Evolutionary conservation across 2,888 invertebrate species (phyloP).

Genomic region (Lomographa bimaculata): DNA sequence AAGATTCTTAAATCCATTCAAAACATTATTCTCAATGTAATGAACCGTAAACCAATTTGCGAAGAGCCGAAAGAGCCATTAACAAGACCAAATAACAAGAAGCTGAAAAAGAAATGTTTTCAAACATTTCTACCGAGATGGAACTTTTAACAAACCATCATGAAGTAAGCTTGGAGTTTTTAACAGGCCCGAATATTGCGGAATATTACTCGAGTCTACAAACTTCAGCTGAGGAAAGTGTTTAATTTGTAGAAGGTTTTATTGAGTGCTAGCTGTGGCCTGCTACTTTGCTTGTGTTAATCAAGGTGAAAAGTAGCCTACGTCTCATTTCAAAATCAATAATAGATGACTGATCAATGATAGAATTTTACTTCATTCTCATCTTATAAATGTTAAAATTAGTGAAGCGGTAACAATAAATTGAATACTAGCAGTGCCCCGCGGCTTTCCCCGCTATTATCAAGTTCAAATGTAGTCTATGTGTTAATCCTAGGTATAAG

Average conservation of each 20-base stretch:
- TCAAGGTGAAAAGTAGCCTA: no score
- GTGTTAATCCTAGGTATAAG: no score
- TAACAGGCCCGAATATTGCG: conserved; percentile 13
- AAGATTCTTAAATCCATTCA: background rate
- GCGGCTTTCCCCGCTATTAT: no score
- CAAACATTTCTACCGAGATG: conserved; percentile 7
- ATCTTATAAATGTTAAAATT: no score
- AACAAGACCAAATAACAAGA: conserved; percentile 14
- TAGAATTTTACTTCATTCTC: no score
- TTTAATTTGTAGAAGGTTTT: conserved; percentile 5
- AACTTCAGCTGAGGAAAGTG: conserved; percentile 3
- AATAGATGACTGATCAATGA: no score
- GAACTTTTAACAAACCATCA: conserved; percentile 19
- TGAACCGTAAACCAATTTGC: conserved; percentile 13
- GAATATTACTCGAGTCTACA: conserved; percentile 6
- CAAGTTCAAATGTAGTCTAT: no score
- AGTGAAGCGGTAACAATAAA: no score
- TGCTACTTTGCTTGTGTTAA: no score
- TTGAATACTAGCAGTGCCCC: no score
- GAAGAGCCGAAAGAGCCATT: conserved; percentile 12
- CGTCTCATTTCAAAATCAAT: no score
- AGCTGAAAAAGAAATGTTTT: conserved; percentile 11
- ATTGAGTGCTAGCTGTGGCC: no score
- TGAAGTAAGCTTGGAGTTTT: conserved; percentile 14
- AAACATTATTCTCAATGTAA: conserved; percentile 8